phyloP scores from a whole-genome alignment of 2,888 invertebrate genomes.

The Watsonalla cultraria region DNA sequence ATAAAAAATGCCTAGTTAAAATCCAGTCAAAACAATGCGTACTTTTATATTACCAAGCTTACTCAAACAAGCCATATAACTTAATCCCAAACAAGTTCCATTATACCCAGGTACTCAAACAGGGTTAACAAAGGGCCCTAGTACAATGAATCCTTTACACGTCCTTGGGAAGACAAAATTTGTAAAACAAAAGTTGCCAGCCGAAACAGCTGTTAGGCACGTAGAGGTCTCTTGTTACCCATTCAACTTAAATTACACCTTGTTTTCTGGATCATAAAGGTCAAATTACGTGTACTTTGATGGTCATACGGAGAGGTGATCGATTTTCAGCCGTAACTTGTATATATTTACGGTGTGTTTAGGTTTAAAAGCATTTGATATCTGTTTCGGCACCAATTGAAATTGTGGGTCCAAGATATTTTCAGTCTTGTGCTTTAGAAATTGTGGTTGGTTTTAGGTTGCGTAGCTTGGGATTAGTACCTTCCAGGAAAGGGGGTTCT shows the following conservation, averaged over 20 bases:
- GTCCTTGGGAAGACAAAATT: slow-evolving; percentile 46
- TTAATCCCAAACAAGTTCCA: slow-evolving; percentile 4
- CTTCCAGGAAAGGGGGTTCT: slow-evolving; percentile 31
- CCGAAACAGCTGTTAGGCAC: slow-evolving; percentile 67
- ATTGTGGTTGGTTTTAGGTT: slow-evolving; percentile 1
- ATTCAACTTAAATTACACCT: slow-evolving; percentile 14
- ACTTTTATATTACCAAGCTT: not conserved
- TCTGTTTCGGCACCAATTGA: too few relatives aligned
- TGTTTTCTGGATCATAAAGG: slow-evolving; percentile 6
- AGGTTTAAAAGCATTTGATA: not conserved
- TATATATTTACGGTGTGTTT: slow-evolving; percentile 3
- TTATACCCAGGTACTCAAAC: slow-evolving; percentile 15
- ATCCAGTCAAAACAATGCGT: not conserved
- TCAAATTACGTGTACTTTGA: not conserved
- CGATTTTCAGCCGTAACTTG: slow-evolving; percentile 4
- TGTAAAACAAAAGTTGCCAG: slow-evolving; percentile 52
- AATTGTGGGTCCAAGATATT: not conserved
- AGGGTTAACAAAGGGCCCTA: slow-evolving; percentile 21
- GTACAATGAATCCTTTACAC: slow-evolving; percentile 33
- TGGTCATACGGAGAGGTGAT: not conserved
- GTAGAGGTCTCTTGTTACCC: slow-evolving; percentile 24
- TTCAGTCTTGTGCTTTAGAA: slow-evolving; percentile 1
- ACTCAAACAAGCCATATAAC: slow-evolving; percentile 2
- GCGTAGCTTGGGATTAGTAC: slow-evolving; percentile 5
- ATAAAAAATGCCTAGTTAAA: not conserved